A percentile compares a stretch with the other conserved stretches of the same genome.
These are phyloP conservation scores for Sinocyclocheilus maitianheensis DNA, from an alignment of 2,113 vertebrate genomes.

Conservation along the genomic window DNA sequence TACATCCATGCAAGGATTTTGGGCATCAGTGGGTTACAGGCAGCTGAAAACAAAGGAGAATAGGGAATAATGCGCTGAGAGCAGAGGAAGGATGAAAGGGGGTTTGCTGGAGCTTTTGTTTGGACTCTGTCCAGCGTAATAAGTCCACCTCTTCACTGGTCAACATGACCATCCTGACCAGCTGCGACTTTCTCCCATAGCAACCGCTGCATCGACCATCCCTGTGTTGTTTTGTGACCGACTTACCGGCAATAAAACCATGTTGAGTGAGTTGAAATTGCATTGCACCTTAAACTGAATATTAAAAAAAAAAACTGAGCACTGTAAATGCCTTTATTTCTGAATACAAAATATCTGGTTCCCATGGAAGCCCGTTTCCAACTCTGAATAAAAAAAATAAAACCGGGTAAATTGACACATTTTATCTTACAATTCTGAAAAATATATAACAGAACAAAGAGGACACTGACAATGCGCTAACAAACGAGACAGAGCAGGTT, in stretches of 20 bases:
- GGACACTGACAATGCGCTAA: no score
- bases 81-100: not conserved
- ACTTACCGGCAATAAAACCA: not conserved
- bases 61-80: constrained; percentile 39
- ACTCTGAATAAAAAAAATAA: no score
- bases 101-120: constrained; percentile 43
- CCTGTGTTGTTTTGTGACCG: not conserved
- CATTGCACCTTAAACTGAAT: not conserved
- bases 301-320: no score
- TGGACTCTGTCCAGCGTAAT: constrained; percentile 48
- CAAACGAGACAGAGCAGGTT: no score
- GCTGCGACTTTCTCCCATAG: constrained; percentile 30
- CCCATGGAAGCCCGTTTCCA: not conserved
- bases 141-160: constrained; percentile 46
- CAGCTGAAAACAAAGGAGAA: constrained; percentile 43
- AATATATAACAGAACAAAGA: no score
- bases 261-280: no score
- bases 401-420: no score
- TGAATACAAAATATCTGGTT: not conserved
- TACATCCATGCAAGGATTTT: constrained; percentile 46
- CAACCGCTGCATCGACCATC: not conserved
- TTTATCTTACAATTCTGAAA: no score
- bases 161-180: constrained; percentile 31
- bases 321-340: not conserved
- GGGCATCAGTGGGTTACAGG: constrained; percentile 50